These are phyloP conservation scores for Sinocyclocheilus grahami DNA, from an alignment of 2,113 vertebrate species.

Conservation along the genomic window DNA sequence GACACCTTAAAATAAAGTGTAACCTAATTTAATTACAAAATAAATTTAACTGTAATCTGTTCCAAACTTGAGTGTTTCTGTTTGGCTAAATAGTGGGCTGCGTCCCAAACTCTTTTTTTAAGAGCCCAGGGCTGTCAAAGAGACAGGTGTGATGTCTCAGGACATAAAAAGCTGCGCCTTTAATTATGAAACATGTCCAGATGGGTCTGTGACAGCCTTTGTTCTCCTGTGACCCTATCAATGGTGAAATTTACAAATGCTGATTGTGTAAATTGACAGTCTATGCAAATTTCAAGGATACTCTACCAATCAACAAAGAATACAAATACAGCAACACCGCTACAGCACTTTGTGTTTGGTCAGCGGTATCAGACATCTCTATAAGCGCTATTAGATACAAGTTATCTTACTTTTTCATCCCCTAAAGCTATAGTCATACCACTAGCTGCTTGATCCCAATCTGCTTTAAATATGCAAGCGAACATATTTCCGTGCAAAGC, in stretches of 20 bases:
- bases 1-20: too few species aligned
- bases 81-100: neutral
- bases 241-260: neutral
- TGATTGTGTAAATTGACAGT: conserved; percentile 9
- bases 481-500: conserved; percentile 18
- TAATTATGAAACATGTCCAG: conserved; percentile 6
- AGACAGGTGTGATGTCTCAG: neutral
- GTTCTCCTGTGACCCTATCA: conserved; percentile 11
- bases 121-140: neutral
- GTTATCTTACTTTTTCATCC: conserved; percentile 3
- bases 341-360: neutral
- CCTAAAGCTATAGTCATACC: conserved; percentile 4
- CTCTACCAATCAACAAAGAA: neutral
- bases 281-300: conserved; percentile 34
- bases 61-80: neutral
- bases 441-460: neutral
- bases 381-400: neutral
- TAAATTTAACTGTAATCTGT: too few species aligned
- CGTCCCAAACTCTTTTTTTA: neutral
- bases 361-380: neutral
- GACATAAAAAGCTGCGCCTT: neutral
- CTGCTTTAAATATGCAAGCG: conserved; percentile 2
- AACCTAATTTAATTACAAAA: too few species aligned
- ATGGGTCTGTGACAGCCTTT: conserved; percentile 8
- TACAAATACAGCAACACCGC: neutral